Base-by-base conservation (phyloP, 2,797 vertebrate species). In the Steatocranus sp. region DNA sequence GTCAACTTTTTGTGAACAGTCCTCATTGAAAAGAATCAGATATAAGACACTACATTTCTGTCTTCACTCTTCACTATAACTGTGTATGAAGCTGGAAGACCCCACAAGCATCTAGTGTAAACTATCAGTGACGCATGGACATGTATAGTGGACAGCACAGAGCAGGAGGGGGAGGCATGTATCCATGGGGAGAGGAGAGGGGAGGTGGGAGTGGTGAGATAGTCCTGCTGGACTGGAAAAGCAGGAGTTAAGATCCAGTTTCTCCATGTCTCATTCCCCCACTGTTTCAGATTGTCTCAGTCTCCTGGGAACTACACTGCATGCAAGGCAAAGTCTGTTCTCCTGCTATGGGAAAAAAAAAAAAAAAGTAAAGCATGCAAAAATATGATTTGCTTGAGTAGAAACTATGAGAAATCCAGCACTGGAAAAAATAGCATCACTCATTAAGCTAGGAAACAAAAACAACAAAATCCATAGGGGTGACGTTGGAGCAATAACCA, bases 271-370 rank as follows among this genome's bases (percentile, higher is more conserved):
- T 87, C 43, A 58, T 76, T 75, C 70, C 76, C 83, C 53, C 36
- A 23, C 50, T 12, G 61, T 25, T 81, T 86, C 51, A 86, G 81
- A 77, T 79, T 49, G 80, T 88, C 83, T 86, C 38, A 2, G 54
- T 90, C 91, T 91, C 90, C 81, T 12, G 79, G 91, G 92, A 85
- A 85, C 68, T 70, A 75, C 32, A 84, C n/a, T 48, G 83, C 78
- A 81, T 50, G 84, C 79, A 81, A 88, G 86, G 84, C 73, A 84
- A 61, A 83, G 61, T 82, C 70, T 38, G 36, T 48, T 25, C 61
- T 87, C 73, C 79, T 84, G 81, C 51, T 81, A 51, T 83, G 20
- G 63, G 74, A 76, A 70, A 70, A 76, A 61, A 82, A 68, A 76
- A 76, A 70, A 70, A 76, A 61, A 82, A 79, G 15, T 23, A 43